phyloP scores from a whole-genome alignment of 2,888 invertebrate genomes.

The Lasioglossum villosulum region DNA sequence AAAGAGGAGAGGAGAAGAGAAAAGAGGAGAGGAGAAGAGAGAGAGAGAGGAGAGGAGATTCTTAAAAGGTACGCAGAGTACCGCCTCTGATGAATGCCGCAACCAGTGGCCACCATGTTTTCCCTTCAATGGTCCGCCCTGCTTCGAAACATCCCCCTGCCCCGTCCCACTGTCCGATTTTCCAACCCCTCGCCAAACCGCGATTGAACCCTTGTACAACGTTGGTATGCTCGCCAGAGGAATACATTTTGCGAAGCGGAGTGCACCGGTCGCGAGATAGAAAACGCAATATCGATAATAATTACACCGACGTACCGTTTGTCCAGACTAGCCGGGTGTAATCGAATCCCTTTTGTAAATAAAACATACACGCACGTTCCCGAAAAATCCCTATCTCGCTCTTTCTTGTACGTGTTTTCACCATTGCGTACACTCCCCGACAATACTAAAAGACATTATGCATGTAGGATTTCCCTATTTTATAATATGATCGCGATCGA shows the following conservation, averaged over 20 bases:
- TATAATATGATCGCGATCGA: too few species aligned
- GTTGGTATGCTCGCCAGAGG: slow-evolving; percentile 57
- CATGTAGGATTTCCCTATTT: too few species aligned
- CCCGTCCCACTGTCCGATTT: slow-evolving; percentile 67
- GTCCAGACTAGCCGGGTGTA: slow-evolving; percentile 26
- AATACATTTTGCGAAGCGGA: slow-evolving; percentile 56
- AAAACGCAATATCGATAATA: slow-evolving; percentile 54
- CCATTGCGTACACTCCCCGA: background rate
- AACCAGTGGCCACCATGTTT: slow-evolving; percentile 80
- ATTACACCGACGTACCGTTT: slow-evolving; percentile 40
- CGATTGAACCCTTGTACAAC: slow-evolving; percentile 71
- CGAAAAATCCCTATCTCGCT: background rate
- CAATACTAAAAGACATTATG: background rate
- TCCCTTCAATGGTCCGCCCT: slow-evolving; percentile 73
- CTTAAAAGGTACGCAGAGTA: slow-evolving; percentile 74
- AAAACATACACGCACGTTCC: background rate
- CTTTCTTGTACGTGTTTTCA: background rate
- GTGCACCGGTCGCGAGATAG: slow-evolving; percentile 24
- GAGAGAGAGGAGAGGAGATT: slow-evolving; percentile 25
- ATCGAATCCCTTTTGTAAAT: slow-evolving; percentile 14
- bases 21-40: background rate
- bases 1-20: background rate
- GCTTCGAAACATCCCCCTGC: slow-evolving; percentile 67
- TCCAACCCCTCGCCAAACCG: slow-evolving; percentile 72
- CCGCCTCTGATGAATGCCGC: slow-evolving; percentile 82